These are phyloP conservation scores for Dendrolimus punctatus DNA, from an alignment of 1,140 invertebrate genomes.

Conservation along the genomic window DNA sequence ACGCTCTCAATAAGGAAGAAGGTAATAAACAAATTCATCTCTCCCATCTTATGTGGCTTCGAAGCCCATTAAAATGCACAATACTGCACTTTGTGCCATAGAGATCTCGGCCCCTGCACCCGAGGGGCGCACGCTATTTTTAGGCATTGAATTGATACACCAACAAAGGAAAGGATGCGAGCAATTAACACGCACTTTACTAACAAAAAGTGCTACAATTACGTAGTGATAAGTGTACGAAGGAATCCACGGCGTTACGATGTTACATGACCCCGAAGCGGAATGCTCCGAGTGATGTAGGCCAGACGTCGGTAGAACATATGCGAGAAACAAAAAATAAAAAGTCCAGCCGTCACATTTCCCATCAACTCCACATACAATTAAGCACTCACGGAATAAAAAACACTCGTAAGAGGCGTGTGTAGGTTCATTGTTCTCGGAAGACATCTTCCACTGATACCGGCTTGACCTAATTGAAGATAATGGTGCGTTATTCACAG, in stretches of 20 bases:
- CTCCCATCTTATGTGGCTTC: slow-evolving; percentile 65
- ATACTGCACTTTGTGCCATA: slow-evolving; percentile 65
- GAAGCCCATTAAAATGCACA: slow-evolving; percentile 65
- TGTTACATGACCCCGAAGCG: slow-evolving; percentile 16
- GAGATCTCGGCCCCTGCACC: slow-evolving; percentile 23
- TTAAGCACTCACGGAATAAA: slow-evolving; percentile 44
- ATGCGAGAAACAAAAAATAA: slow-evolving; percentile 26
- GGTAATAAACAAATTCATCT: slow-evolving; percentile 71
- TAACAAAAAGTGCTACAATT: slow-evolving; percentile 22
- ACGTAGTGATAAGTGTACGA: slow-evolving; percentile 9
- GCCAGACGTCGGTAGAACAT: slow-evolving; percentile 18
- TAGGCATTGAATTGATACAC: slow-evolving; percentile 61
- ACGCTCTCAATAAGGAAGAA: slow-evolving; percentile 71
- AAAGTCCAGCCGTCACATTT: slow-evolving; percentile 29
- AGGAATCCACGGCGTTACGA: slow-evolving; percentile 12
- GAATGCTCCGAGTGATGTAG: slow-evolving; percentile 19
- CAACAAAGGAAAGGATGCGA: slow-evolving; percentile 65
- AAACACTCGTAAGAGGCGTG: slow-evolving; percentile 56
- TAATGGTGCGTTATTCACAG: slow-evolving; percentile 62
- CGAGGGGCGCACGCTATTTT: slow-evolving; percentile 61
- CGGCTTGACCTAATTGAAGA: slow-evolving; percentile 68
- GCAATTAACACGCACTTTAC: slow-evolving; percentile 62
- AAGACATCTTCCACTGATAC: slow-evolving; percentile 51
- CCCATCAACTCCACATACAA: slow-evolving; percentile 44
- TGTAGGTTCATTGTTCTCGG: slow-evolving; percentile 61